phyloP scores from a whole-genome alignment of 92 coral and sea anemone genomes.

The Porites rus region DNA sequence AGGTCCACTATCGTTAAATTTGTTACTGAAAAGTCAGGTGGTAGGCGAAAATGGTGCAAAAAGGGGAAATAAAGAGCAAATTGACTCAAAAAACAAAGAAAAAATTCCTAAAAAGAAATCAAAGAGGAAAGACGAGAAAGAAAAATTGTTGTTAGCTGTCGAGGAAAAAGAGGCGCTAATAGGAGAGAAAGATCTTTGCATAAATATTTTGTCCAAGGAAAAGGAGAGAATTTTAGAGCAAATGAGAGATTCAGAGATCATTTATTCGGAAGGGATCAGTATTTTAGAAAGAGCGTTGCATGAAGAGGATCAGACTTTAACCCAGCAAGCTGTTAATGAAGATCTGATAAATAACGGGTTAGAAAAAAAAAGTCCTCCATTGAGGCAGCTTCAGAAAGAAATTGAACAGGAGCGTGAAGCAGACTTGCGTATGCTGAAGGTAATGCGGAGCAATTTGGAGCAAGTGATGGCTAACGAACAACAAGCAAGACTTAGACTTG shows the following conservation, averaged over 20 bases:
- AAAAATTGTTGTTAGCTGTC: slow-evolving; percentile 53
- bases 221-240: slow-evolving; percentile 43
- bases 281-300: slow-evolving; percentile 51
- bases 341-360: slow-evolving; percentile 62
- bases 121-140: slow-evolving; percentile 74
- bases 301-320: slow-evolving; percentile 59
- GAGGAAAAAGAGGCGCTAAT: slow-evolving; percentile 54
- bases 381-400: slow-evolving; percentile 74
- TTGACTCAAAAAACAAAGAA: slow-evolving; percentile 55
- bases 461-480: slow-evolving; percentile 62
- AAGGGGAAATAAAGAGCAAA: too few relatives aligned
- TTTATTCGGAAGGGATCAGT: slow-evolving; percentile 59
- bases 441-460: slow-evolving; percentile 68
- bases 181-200: too few relatives aligned
- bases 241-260: slow-evolving; percentile 35
- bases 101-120: slow-evolving; percentile 65
- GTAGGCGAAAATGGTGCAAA: too few relatives aligned
- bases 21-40: too few relatives aligned
- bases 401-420: slow-evolving; percentile 78
- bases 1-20: too few relatives aligned
- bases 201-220: background rate
- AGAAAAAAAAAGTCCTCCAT: slow-evolving; percentile 43
- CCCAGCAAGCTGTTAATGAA: slow-evolving; percentile 53
- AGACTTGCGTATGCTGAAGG: slow-evolving; percentile 40
- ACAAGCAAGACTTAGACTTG: slow-evolving; percentile 57